Base-by-base conservation (phyloP, 2,888 invertebrate species). In the Drosophila dives region DNA sequence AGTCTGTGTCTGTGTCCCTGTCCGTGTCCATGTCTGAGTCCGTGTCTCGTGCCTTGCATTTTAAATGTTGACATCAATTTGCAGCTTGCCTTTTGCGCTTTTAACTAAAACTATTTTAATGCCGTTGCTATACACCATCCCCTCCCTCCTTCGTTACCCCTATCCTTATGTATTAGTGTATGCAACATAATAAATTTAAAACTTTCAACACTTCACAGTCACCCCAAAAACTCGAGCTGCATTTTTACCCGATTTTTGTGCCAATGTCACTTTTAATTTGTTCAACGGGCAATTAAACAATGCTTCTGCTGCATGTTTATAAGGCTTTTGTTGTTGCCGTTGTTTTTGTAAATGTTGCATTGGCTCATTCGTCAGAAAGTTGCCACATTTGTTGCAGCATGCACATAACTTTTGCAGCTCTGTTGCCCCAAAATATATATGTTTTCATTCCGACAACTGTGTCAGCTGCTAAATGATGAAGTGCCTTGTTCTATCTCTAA, bases 21-120 rank as follows among this genome's bases (percentile, higher is more conserved):
- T 42, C 42, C 12, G 6, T 42, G 12, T 38, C 11, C 8, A 12
- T 38, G 12, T 54, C 26, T 50, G 29, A 66, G 64, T 59, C 38
- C 56, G 33, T 64, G 69, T 51, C 69, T 67, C 76, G 77, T 81
- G 83, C 80, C 81, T 72, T 77, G 84, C 84, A 80, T 82, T 82
- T 73, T 77, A 82, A 83, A 80, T 83, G 83, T 77, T 77, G 78
- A 80, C 81, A 82, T 83, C 83, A 82, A 82, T 80, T 82, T 81
- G 73, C 73, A 74, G 80, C 83, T 83, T 76, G 80, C 71, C 76
- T 69, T 72, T 80, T 77, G 69, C 81, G 71, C 81, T 82, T 71
- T 73, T 81, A 66, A 78, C 83, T 73, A 82, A 80, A 80, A 77
- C 81, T 81, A 82, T 81, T 81, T 82, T 76, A 81, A 82, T 81